phyloP scores from a whole-genome alignment of 2,888 invertebrate species.

The Maniola hyperantus region DNA sequence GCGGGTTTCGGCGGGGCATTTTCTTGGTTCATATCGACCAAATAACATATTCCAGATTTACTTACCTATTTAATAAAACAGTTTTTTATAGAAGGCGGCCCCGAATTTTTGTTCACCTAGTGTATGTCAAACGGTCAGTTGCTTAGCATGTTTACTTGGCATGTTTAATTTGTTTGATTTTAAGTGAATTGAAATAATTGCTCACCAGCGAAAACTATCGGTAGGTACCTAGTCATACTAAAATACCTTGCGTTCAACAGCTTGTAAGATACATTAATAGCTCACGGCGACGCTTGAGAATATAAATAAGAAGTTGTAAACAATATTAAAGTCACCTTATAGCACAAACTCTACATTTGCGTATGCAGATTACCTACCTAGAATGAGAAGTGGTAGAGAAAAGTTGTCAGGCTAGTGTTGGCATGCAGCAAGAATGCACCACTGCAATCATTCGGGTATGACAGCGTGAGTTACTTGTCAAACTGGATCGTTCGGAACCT shows the following conservation, averaged over 20 bases:
- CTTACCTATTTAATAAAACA: too few species aligned
- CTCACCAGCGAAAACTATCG: slow-evolving; percentile 29
- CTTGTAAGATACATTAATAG: slow-evolving; percentile 40
- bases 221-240: slow-evolving; percentile 34
- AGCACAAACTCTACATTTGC: slow-evolving; percentile 7
- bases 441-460: slow-evolving; percentile 21
- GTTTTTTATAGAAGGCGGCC: too few species aligned
- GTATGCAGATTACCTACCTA: slow-evolving; percentile 8
- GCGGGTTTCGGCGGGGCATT: too few species aligned
- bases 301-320: slow-evolving; percentile 39
- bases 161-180: not conserved
- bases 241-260: slow-evolving; percentile 39
- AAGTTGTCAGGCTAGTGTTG: slow-evolving; percentile 21
- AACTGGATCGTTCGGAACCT: slow-evolving; percentile 42
- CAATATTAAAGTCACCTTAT: slow-evolving; percentile 16
- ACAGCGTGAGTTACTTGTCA: slow-evolving; percentile 29
- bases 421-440: slow-evolving; percentile 25
- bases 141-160: not conserved
- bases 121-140: too few species aligned
- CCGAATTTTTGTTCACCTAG: too few species aligned
- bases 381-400: slow-evolving; percentile 20
- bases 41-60: too few species aligned
- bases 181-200: slow-evolving; percentile 18
- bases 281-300: slow-evolving; percentile 27
- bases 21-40: too few species aligned